Base-by-base conservation (phyloP, 2,888 invertebrate species). In the Nymphalis urticae region DNA sequence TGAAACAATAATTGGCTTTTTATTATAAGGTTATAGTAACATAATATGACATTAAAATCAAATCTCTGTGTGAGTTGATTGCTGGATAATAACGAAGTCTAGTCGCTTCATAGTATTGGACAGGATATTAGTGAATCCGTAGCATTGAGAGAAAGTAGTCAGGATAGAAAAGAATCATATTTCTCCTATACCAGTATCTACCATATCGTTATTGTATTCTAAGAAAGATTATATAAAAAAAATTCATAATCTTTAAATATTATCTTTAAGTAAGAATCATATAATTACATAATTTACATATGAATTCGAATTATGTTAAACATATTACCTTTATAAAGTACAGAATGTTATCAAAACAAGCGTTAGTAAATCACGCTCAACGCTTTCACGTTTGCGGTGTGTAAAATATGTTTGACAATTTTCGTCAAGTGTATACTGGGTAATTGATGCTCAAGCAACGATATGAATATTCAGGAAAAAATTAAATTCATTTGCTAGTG, bases 101-200 rank as follows among this genome's bases (percentile, higher is more conserved):
- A 48, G 56, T n/a, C 64, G 21, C 32, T 64, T 56, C 56, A 24
- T 21, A 47, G 27, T 48, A 64, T 54, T 19, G 54, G 4, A 64
- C 27, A n/a, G 64, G 64, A 64, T 64, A 64, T 64, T 50, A 50
- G 48, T 58, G 64, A 58, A 48, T 63, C 56, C 32, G 9, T 21
- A 58, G 36, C 32, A 32, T 19, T 6, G 56, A 36, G 32, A 56
- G 36, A 24, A 56, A 36, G 58, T 65, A 58, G 48, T 48, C 21
- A 48, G 9, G 32, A 17, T 56, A 32, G 48, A 64, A 50, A 36
- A 32, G 48, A 21, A 36, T 64, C 64, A 50, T 32, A 64, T 48
- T 36, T 32, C 32, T 48, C n/a, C 32, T 27, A 27, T 27, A 27
- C 8, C 3, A n/a, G 32, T 32, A 50, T 6, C 19, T 56, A 27